Base-by-base conservation (phyloP, 1,140 invertebrate genomes). In the Heliconius eleuchia region DNA sequence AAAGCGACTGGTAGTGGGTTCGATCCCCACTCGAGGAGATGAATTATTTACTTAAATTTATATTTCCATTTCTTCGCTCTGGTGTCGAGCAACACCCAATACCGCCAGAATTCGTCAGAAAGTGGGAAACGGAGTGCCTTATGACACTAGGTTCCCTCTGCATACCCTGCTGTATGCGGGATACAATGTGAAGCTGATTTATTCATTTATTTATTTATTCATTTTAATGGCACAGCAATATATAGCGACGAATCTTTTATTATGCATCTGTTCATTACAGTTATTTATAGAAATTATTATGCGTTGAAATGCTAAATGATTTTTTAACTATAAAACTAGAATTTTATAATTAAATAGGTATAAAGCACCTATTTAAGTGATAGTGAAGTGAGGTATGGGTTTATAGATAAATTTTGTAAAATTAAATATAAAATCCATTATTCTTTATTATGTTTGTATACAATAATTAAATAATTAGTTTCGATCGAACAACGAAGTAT, bases 191-290 rank as follows among this genome's bases (percentile, higher is more conserved):
- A 37, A 37, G 37, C 37, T 37, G 37, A 30, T 30, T 30, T 30
- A 30, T 30, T 30, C 1, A 23, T 23, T 23, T 23, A 30, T 30
- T 30, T 30, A 30, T 30, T 30, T 30, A 30, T 34, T 75, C 8
- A 60, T 39, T 60, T 75, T 75, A 75, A 75, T 75, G 52, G 30
- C 1, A 3, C 55, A n/a, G 57, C 73, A 75, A 60, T 23, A 60
- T 60, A 37, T 60, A 75, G 39, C 23, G 57, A 34, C 50, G 55
- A 34, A 8, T 39, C 27, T 75, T 75, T 75, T 60, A 30, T 37
- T 66, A 42, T 37, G n/a, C n/a, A 74, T 27, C 8, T 30, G 55
- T 60, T 75, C 37, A 30, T 60, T 57, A 75, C 30, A n/a, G n/a
- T 7, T 57, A 57, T 57, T 57, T 60, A 60, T 60, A 27, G 23